These are phyloP conservation scores for Plecotus auritus DNA, from an alignment of 2,113 vertebrate genomes.

Conservation along the genomic window DNA sequence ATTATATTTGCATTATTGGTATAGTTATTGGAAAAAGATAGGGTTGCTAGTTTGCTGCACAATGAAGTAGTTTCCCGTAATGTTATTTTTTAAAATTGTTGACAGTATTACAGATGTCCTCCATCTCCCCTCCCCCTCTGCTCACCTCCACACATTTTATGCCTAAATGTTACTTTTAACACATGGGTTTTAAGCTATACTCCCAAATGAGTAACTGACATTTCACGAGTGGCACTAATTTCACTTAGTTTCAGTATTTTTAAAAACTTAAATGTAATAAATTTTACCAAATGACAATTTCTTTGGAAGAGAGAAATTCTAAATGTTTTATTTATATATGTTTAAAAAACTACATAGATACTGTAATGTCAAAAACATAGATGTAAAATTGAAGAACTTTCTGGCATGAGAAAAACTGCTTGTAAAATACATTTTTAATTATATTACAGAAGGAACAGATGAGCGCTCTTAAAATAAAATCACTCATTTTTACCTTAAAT, in stretches of 20 bases:
- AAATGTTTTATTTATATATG: neutral
- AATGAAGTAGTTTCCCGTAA: neutral
- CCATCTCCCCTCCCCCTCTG: no score
- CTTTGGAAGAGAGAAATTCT: neutral
- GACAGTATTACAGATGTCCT: no score
- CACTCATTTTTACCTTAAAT: neutral
- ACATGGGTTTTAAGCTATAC: neutral
- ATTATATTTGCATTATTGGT: neutral
- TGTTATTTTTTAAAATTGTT: neutral
- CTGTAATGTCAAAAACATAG: neutral
- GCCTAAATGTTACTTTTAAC: neutral
- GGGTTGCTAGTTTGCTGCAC: neutral
- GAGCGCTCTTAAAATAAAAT: neutral
- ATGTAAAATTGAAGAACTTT: neutral
- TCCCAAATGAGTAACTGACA: neutral
- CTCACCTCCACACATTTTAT: neutral
- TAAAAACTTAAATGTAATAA: neutral
- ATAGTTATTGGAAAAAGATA: neutral
- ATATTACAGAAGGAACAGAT: neutral
- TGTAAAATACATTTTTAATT: neutral
- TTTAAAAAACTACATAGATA: neutral
- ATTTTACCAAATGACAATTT: neutral
- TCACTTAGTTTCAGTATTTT: constrained; percentile 2
- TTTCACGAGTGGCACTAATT: neutral
- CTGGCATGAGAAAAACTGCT: neutral